A percentile compares a stretch with the other conserved stretches of the same genome.
Evolutionary conservation across 2,888 invertebrate genomes (phyloP).

Genomic region (Cotesia congregata): DNA sequence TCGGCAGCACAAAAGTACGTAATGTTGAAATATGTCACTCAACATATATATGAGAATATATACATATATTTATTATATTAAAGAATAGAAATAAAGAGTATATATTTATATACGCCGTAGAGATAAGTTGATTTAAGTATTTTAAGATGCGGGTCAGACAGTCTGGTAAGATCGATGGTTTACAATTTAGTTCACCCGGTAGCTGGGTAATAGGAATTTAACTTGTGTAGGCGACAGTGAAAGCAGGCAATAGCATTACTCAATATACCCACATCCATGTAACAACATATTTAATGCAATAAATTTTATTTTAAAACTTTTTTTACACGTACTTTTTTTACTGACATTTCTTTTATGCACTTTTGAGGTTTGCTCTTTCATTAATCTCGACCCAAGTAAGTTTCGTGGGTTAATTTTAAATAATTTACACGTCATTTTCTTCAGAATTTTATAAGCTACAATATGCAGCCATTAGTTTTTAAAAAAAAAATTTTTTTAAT

Average conservation of each 20-base stretch:
- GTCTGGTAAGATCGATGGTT: constrained; percentile 1
- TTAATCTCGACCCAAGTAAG: too few relatives aligned
- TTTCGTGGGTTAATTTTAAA: too few relatives aligned
- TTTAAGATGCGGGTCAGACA: not conserved
- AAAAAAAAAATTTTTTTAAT: too few relatives aligned
- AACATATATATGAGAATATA: not conserved
- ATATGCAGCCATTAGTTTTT: not conserved
- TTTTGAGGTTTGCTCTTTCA: too few relatives aligned
- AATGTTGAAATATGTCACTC: not conserved
- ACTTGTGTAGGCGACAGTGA: constrained; percentile 64
- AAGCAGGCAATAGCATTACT: constrained; percentile 59
- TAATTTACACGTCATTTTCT: not conserved
- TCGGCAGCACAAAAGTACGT: constrained; percentile 1
- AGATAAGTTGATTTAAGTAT: not conserved
- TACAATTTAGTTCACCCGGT: constrained; percentile 9
- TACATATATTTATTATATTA: not conserved
- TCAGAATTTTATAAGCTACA: not conserved
- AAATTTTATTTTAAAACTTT: not conserved
- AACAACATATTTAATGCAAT: constrained; percentile 8
- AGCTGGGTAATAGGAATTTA: constrained; percentile 51
- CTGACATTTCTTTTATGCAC: too few relatives aligned
- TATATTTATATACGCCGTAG: not conserved
- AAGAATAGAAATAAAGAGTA: not conserved
- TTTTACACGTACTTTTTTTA: too few relatives aligned
- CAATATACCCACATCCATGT: constrained; percentile 49